Evolutionary conservation across 2,797 vertebrate species (phyloP).

Genomic region (Myotis vivesi): DNA sequence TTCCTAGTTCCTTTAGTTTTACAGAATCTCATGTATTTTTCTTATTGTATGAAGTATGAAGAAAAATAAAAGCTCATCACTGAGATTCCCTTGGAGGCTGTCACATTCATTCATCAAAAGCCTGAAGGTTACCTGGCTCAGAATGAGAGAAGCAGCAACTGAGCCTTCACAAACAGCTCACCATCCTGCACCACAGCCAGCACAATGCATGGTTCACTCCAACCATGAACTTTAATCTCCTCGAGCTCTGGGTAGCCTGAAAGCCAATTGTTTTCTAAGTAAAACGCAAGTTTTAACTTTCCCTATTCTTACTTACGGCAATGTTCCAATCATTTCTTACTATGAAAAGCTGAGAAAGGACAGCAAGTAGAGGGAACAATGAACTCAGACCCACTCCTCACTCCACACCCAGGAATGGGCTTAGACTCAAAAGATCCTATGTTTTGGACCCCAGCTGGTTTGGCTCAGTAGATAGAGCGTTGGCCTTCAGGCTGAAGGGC

Average conservation of each 20-base stretch:
- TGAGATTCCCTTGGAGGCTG: neutral
- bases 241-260: neutral
- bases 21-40: neutral
- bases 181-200: neutral
- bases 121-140: neutral
- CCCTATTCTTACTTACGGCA: neutral
- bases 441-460: too few relatives aligned
- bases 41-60: neutral
- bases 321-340: neutral
- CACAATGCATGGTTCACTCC: neutral
- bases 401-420: neutral
- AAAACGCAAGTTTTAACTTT: neutral
- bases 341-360: neutral
- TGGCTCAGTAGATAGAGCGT: too few relatives aligned
- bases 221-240: neutral
- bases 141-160: neutral
- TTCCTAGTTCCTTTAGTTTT: neutral
- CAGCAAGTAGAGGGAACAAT: neutral
- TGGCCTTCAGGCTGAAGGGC: too few relatives aligned
- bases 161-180: neutral
- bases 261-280: slow-evolving; percentile 2
- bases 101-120: neutral
- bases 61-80: neutral
- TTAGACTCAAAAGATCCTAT: neutral
- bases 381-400: neutral